These are phyloP conservation scores for Eledona agricola DNA, from an alignment of 2,888 invertebrate species.

Conservation along the genomic window DNA sequence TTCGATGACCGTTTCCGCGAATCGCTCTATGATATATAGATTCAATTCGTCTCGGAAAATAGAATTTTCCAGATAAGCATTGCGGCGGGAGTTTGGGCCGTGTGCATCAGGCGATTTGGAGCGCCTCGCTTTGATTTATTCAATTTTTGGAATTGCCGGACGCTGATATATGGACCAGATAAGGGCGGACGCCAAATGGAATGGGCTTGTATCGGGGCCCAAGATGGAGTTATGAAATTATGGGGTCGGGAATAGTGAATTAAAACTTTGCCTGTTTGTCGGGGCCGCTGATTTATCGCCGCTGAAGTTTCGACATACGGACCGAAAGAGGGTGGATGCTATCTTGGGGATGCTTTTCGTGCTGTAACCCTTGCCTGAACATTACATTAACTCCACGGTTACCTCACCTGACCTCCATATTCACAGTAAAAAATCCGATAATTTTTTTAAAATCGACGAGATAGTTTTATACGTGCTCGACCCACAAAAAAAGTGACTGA, in stretches of 20 bases:
- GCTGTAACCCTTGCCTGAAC: no score
- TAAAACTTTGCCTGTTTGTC: conserved; percentile 36
- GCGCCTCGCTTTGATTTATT: conserved; percentile 54
- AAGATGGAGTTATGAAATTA: conserved; percentile 40
- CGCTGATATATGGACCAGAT: conserved; percentile 57
- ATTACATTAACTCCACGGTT: no score
- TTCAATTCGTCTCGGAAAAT: conserved; percentile 62
- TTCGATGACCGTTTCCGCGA: conserved; percentile 47
- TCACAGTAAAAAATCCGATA: no score
- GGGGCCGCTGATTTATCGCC: conserved; percentile 23
- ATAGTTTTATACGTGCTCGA: no score
- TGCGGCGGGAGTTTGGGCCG: conserved; percentile 17
- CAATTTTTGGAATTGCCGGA: conserved; percentile 57
- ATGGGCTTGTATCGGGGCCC: conserved; percentile 23
- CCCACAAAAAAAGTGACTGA: no score
- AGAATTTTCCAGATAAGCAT: conserved; percentile 59
- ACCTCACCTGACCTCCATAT: no score
- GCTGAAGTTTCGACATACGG: conserved; percentile 21
- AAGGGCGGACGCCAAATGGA: conserved; percentile 40
- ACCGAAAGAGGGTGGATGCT: conserved; percentile 1
- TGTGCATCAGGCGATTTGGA: conserved; percentile 14
- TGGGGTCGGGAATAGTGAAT: conserved; percentile 33
- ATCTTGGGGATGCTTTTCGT: not conserved
- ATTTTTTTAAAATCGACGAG: no score
- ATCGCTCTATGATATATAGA: conserved; percentile 60